phyloP scores from a whole-genome alignment of 2,888 invertebrate species.

The Pharmacophagus antenor region DNA sequence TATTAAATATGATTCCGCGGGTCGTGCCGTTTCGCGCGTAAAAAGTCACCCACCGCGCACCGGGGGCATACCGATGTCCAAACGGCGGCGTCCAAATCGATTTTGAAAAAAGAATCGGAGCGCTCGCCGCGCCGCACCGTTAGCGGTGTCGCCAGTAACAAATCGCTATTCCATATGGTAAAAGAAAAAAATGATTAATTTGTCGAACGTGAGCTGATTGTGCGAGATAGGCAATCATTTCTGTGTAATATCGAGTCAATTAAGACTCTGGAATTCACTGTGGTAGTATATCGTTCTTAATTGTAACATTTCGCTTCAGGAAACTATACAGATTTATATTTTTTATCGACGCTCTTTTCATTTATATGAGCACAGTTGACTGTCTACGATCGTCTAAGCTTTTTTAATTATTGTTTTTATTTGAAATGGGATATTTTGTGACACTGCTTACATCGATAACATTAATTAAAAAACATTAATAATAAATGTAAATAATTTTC shows the following conservation, averaged over 20 bases:
- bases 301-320: background rate
- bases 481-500: no score
- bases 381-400: no score
- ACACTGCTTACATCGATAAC: no score
- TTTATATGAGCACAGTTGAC: no score
- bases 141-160: conserved; percentile 22
- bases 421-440: no score
- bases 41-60: conserved; percentile 21
- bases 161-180: conserved; percentile 15
- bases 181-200: conserved; percentile 29
- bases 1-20: conserved; percentile 26
- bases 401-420: no score
- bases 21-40: conserved; percentile 19
- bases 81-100: conserved; percentile 12
- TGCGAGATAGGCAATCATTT: background rate
- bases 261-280: background rate
- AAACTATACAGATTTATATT: background rate
- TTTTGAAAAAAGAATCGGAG: conserved; percentile 15
- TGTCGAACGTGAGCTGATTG: conserved; percentile 9
- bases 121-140: conserved; percentile 7
- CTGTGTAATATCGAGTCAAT: conserved; percentile 32
- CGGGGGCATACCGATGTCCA: conserved; percentile 26
- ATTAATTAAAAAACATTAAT: no score
- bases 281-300: background rate
- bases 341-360: no score